Base-by-base conservation (phyloP, 2,797 vertebrate species). In the Carapus acus region DNA sequence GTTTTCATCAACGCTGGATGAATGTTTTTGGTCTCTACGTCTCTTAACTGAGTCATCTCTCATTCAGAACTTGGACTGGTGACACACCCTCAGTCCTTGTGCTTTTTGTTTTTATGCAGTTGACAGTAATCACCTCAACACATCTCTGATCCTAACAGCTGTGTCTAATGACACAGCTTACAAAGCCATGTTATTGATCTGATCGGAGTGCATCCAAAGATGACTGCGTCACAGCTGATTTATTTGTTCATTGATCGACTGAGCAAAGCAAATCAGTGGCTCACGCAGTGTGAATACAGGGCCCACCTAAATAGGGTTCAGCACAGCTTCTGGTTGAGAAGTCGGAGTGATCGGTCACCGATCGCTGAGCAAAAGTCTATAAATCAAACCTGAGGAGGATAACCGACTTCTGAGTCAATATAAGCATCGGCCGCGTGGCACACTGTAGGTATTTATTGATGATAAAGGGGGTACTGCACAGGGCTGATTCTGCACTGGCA, bases 361-460 rank as follows among this genome's bases (percentile, higher is more conserved):
- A 73, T 81, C 78, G 73, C 71, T 13, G 45, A 80, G 62, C 62
- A 64, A 65, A 61, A 75, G 62, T 77, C 78, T 72, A 71, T 76
- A 77, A 43, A 59, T 63, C 9, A 29, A 71, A 68, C 69, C 65
- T 7, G 47, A 73, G 71, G 69, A 78, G 61, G 23, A 55, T 81
- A 72, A 83, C 79, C 78, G 78, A 85, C 78, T 80, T 82, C 78
- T 76, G 75, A 78, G 68, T 76, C 80, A 78, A 81, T 84, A 75
- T 82, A 82, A 81, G 67, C 69, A 67, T 74, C 52, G 60, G 71
- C 69, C 72, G n/a, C n/a, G n/a, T n/a, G n/a, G n/a, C n/a, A n/a
- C n/a, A n/a, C n/a, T n/a, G n/a, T n/a, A n/a, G n/a, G n/a, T n/a
- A n/a, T n/a, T n/a, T n/a, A n/a, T n/a, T n/a, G n/a, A n/a, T n/a